These are phyloP conservation scores for Pseudomyrmex cubaensis DNA, from an alignment of 1,140 invertebrate genomes.

Conservation along the genomic window DNA sequence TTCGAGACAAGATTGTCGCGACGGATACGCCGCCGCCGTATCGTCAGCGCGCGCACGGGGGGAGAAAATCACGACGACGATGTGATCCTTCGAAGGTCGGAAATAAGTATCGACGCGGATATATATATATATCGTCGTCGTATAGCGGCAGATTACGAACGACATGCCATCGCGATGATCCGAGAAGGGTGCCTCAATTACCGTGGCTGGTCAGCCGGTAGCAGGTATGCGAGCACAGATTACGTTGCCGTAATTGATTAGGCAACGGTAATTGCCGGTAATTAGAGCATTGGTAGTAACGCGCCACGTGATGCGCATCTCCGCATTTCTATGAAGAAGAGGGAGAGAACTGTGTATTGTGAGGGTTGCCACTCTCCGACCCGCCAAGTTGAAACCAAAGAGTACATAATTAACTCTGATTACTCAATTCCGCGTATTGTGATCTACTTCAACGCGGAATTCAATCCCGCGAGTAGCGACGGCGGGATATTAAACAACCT, in stretches of 20 bases:
- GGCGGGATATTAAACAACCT: conserved; percentile 28
- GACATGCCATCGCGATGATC: conserved; percentile 52
- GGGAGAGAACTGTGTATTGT: neutral
- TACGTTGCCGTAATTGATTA: conserved; percentile 81
- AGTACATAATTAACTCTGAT: conserved; percentile 64
- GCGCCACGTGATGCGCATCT: conserved; percentile 60
- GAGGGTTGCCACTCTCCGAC: conserved; percentile 26
- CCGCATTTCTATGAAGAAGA: conserved; percentile 29
- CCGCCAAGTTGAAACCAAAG: conserved; percentile 47
- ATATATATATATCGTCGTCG: neutral
- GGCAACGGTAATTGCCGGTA: conserved; percentile 79
- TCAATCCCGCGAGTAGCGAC: neutral
- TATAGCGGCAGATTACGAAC: conserved; percentile 17
- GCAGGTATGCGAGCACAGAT: conserved; percentile 77
- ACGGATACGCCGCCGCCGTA: conserved; percentile 26
- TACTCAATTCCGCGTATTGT: conserved; percentile 49
- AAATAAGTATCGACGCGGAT: conserved; percentile 38
- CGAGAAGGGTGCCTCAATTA: conserved; percentile 73
- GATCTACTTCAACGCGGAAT: conserved; percentile 43
- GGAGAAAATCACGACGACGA: neutral
- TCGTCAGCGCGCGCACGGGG: neutral
- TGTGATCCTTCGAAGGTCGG: conserved; percentile 17
- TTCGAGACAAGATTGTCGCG: conserved; percentile 42
- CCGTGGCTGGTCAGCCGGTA: conserved; percentile 71
- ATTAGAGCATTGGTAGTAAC: conserved; percentile 76